Conservation (phyloP, 2,113 vertebrate genomes). For the Marmota monax region DNA sequence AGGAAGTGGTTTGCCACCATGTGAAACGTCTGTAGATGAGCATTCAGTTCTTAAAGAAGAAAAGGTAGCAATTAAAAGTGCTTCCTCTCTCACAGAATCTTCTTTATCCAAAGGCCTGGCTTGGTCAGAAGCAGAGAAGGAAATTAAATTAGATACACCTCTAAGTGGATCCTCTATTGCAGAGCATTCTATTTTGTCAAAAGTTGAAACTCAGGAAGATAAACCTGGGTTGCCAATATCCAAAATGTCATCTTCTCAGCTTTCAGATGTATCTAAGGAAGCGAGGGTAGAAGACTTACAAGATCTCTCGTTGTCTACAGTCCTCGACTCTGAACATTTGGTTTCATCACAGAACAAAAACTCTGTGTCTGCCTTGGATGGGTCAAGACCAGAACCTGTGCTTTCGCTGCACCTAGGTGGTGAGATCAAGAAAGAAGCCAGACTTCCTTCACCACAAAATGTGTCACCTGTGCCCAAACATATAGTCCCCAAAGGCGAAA, state of each 20-base stretch:
- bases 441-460: slow-evolving; percentile 37
- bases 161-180: neutral
- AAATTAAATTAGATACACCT: slow-evolving; percentile 47
- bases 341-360: slow-evolving; percentile 52
- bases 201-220: slow-evolving; percentile 68
- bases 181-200: slow-evolving; percentile 68
- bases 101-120: neutral
- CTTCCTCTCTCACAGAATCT: neutral
- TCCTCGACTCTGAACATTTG: neutral
- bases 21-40: neutral
- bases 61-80: neutral
- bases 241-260: slow-evolving; percentile 53
- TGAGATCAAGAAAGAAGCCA: slow-evolving; percentile 70
- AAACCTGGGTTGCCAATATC: slow-evolving; percentile 71
- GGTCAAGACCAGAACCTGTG: slow-evolving; percentile 52
- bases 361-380: slow-evolving; percentile 26
- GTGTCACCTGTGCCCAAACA: slow-evolving; percentile 56
- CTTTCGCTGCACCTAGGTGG: neutral
- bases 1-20: neutral
- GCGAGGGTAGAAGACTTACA: slow-evolving; percentile 49
- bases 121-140: slow-evolving; percentile 61
- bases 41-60: slow-evolving; percentile 37
- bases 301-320: slow-evolving; percentile 50
- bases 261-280: slow-evolving; percentile 59
- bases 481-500: slow-evolving; percentile 47